Evolutionary conservation across 1,140 invertebrate genomes (phyloP).

Genomic region (Panagrolaimus sp.): DNA sequence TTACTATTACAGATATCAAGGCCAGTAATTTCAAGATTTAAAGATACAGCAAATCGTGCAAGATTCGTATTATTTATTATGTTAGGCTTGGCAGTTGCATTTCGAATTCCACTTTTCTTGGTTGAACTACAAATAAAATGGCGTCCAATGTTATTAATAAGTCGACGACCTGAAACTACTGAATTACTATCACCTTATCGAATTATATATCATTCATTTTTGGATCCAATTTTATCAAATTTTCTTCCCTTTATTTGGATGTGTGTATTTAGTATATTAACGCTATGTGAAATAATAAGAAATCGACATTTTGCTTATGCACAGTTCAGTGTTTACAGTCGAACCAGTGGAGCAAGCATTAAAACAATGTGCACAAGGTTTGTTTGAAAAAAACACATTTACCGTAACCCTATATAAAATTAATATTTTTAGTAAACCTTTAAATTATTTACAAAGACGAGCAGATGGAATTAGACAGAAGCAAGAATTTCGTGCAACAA

Average conservation of each 20-base stretch:
- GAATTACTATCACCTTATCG: slow-evolving; percentile 56
- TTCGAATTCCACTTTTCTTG: slow-evolving; percentile 52
- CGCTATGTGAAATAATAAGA: slow-evolving; percentile 51
- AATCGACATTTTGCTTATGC: slow-evolving; percentile 55
- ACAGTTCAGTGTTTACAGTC: slow-evolving; percentile 42
- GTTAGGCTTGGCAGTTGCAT: slow-evolving; percentile 42
- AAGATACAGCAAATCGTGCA: slow-evolving; percentile 49
- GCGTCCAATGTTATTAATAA: slow-evolving; percentile 40
- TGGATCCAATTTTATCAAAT: slow-evolving; percentile 52
- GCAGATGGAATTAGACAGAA: slow-evolving; percentile 47
- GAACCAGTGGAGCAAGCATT: background rate
- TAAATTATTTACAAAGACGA: slow-evolving; percentile 35
- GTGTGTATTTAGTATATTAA: slow-evolving; percentile 52
- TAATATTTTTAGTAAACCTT: slow-evolving; percentile 38
- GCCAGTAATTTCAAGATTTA: slow-evolving; percentile 53
- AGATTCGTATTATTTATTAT: slow-evolving; percentile 42
- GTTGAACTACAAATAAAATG: slow-evolving; percentile 48
- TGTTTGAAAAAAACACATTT: background rate
- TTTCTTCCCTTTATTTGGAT: slow-evolving; percentile 55
- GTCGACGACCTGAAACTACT: slow-evolving; percentile 43
- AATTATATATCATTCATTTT: slow-evolving; percentile 52
- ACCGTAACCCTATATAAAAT: background rate
- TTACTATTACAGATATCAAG: slow-evolving; percentile 51
- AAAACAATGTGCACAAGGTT: slow-evolving; percentile 1
- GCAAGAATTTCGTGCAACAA: slow-evolving; percentile 50